Evolutionary conservation across 2,888 invertebrate species (phyloP), one percentile per base, ranked within the genome.

Genomic region (Lasioglossum morio): DNA sequence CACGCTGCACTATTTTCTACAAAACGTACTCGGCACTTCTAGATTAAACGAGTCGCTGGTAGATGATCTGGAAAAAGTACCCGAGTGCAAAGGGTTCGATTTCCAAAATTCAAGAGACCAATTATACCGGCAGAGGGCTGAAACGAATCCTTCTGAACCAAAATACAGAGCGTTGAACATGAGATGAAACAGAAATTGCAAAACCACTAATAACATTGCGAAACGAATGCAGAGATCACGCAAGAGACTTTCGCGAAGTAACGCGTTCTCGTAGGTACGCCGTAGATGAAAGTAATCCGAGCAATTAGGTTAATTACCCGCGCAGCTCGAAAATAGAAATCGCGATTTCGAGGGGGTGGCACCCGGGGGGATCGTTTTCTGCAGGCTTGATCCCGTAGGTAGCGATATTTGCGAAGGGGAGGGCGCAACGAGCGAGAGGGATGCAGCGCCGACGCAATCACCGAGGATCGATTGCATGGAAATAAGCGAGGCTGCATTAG

Each of bases 401-500:
- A 53, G 40, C 72, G 76, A 70, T 70, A 46, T 80, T 80, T 80
- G 57, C 40, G 72, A 34, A 73, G 63, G 10, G n/a, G 40, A 30
- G 73, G 46, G 40, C 23, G 66, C 30, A 53, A 66, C 48, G 57
- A 57, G 74, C 27, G 63, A 43, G 63, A 43, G 48, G 37, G 19
- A n/a, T 19, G 57, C 77, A 60, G 43, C 63, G 69, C 69, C 80
- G 83, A 82, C 81, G 85, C 85, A 78, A 88, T 84, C 87, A 80
- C 60, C 73, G 83, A 83, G 85, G 88, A 85, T 87, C 87, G 88
- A 89, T 82, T 72, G 85, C 82, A 77, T 84, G 87, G 88, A 88
- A 89, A 88, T 84, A 87, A 87, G 85, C 83, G 81, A 79, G 86
- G 88, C 86, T 87, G 90, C 89, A 91, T 93, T 92, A 92, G 92